phyloP scores from a whole-genome alignment of 2,888 invertebrate genomes.

The Habroteleia sp. region DNA sequence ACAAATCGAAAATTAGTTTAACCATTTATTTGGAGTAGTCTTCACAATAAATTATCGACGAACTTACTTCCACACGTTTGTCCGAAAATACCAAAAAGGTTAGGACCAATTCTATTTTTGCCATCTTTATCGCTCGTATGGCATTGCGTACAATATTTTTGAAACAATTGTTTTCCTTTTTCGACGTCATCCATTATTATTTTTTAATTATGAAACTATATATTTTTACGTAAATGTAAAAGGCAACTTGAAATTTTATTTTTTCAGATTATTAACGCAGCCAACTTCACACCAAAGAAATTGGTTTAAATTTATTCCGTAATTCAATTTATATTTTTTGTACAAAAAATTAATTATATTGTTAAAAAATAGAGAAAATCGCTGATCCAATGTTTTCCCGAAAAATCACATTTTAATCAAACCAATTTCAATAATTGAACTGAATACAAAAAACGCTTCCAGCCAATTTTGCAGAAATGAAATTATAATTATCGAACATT shows the following conservation, averaged over 20 bases:
- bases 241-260: no score
- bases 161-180: constrained; percentile 87
- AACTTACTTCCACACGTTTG: constrained; percentile 71
- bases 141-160: constrained; percentile 86
- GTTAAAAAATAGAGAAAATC: no score
- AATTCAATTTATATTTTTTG: no score
- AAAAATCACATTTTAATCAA: background rate
- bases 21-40: background rate
- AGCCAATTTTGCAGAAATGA: no score
- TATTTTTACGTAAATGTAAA: background rate
- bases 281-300: background rate
- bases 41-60: background rate
- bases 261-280: background rate
- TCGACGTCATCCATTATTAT: constrained; percentile 83
- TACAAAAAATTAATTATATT: no score
- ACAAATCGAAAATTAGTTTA: background rate
- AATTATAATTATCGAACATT: background rate
- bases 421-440: no score
- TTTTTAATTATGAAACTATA: no score
- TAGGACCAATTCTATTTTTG: constrained; percentile 87
- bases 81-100: constrained; percentile 86
- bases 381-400: no score
- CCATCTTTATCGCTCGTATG: constrained; percentile 86
- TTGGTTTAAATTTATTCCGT: no score
- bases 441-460: no score